A percentile compares a stretch with the other conserved stretches of the same genome.
Conservation (phyloP, 2,797 vertebrate genomes). For the Schizopygopsis malacanthus region DNA sequence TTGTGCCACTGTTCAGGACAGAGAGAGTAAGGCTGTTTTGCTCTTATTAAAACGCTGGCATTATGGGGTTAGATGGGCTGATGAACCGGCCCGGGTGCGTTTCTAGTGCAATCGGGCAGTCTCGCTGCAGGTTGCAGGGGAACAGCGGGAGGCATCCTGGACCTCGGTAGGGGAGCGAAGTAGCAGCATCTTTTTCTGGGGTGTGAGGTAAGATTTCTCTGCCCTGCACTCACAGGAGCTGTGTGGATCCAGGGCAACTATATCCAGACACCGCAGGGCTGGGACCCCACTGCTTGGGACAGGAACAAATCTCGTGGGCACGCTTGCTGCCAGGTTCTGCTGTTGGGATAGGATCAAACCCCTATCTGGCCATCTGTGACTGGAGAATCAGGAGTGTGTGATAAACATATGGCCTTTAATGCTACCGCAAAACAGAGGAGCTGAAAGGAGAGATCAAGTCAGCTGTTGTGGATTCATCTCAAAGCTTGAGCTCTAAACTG, state of each 20-base stretch:
- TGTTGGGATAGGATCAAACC: constrained; percentile 55
- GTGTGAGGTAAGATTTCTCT: constrained; percentile 43
- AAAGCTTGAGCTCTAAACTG: neutral
- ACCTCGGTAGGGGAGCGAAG: constrained; percentile 24
- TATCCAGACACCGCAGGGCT: constrained; percentile 52
- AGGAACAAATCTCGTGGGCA: constrained; percentile 51
- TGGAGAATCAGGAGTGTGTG: constrained; percentile 38
- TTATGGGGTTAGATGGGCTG: neutral
- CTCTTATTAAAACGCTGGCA: constrained; percentile 31
- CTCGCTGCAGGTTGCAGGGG: neutral
- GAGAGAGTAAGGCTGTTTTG: constrained; percentile 45
- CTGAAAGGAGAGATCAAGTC: neutral
- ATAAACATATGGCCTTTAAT: constrained; percentile 46
- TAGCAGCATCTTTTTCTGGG: constrained; percentile 43
- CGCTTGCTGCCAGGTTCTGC: constrained; percentile 54
- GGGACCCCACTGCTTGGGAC: constrained; percentile 46
- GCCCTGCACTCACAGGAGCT: constrained; percentile 20
- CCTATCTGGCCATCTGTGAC: constrained; percentile 59
- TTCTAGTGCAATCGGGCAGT: constrained; percentile 8
- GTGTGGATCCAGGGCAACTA: constrained; percentile 53
- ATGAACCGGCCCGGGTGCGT: neutral
- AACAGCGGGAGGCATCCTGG: constrained; percentile 37
- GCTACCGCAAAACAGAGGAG: constrained; percentile 20
- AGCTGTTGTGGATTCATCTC: constrained; percentile 12
- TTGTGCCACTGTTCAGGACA: constrained; percentile 57